Evolutionary conservation across 2,888 invertebrate genomes (phyloP).

Genomic region (Aphidius colemani): DNA sequence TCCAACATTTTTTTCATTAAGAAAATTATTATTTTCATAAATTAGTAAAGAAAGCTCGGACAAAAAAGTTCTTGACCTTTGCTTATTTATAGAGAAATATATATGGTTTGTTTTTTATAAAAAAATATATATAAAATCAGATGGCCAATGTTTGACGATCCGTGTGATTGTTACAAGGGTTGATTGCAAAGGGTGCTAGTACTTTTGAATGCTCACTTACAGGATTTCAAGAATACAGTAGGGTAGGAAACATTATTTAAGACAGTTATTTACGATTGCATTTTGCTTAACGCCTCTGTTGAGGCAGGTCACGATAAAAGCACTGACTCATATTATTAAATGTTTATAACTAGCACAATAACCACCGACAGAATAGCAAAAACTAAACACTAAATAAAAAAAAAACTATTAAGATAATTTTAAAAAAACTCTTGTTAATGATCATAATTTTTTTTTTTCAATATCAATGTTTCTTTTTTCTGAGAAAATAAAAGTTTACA

Average conservation of each 20-base stretch:
- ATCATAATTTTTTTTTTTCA: too few species aligned
- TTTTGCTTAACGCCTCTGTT: conserved; percentile 53
- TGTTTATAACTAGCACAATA: conserved; percentile 50
- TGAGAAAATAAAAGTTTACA: too few species aligned
- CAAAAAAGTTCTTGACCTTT: too few species aligned
- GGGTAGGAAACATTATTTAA: conserved; percentile 49
- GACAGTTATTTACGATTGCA: conserved; percentile 56
- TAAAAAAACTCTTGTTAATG: not conserved
- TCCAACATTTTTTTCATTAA: too few species aligned
- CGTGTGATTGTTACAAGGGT: conserved; percentile 25
- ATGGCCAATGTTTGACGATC: not conserved
- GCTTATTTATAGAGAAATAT: too few species aligned
- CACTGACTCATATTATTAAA: conserved; percentile 44
- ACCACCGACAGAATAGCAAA: not conserved
- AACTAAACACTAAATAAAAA: not conserved
- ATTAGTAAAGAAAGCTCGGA: too few species aligned
- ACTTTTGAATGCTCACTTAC: not conserved
- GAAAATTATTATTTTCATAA: too few species aligned
- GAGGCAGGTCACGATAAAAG: conserved; percentile 50
- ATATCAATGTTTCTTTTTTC: too few species aligned
- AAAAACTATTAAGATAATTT: too few species aligned
- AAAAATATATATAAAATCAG: too few species aligned
- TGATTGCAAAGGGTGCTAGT: conserved; percentile 20
- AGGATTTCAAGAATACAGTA: conserved; percentile 15
- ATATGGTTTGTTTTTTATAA: too few species aligned